Evolutionary conservation across 2,888 invertebrate species (phyloP).

Genomic region (Cataglyphis rosenhaueri): DNA sequence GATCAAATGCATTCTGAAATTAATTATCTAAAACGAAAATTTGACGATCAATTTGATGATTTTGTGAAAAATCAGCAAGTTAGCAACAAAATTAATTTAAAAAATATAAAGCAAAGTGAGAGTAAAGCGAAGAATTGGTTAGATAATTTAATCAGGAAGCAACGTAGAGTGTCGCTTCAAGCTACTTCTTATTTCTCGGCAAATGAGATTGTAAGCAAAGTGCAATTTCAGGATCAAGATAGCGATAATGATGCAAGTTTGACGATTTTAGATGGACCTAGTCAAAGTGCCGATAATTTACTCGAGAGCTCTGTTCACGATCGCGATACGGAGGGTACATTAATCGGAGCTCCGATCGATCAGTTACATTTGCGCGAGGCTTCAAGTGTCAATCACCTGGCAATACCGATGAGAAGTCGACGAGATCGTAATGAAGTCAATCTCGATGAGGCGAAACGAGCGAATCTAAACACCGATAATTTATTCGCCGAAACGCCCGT

Average conservation of each 20-base stretch:
- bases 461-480: conserved; percentile 6
- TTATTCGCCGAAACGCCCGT: conserved; percentile 22
- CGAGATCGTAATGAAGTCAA: conserved; percentile 6
- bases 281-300: conserved; percentile 24
- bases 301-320: neutral
- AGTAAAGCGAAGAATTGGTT: neutral
- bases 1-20: neutral
- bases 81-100: neutral
- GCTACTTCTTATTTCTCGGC: conserved; percentile 46
- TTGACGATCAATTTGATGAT: neutral
- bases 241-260: conserved; percentile 28
- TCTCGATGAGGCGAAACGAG: neutral
- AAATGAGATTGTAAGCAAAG: conserved; percentile 16
- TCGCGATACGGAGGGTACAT: neutral
- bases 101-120: conserved; percentile 22
- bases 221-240: conserved; percentile 13
- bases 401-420: neutral
- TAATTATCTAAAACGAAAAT: conserved; percentile 1
- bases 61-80: neutral
- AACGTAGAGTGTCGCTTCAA: neutral
- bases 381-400: conserved; percentile 1
- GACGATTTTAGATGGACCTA: neutral
- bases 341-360: conserved; percentile 26
- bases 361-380: conserved; percentile 9
- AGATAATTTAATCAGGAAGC: conserved; percentile 4